Base-by-base conservation (phyloP, 2,113 vertebrate species). In the Empidonax traillii region DNA sequence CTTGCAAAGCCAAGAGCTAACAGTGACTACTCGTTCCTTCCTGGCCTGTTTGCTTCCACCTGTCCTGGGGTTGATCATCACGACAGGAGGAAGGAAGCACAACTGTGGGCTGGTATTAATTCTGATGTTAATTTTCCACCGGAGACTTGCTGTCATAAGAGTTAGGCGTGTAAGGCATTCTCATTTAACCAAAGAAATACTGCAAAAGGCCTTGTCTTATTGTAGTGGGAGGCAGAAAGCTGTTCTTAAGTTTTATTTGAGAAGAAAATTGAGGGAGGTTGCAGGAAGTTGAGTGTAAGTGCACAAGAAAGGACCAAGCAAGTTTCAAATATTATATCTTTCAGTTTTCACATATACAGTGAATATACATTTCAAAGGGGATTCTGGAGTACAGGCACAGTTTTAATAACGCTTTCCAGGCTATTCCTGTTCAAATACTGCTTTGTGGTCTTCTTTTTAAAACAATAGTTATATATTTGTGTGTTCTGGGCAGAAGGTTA, bases 161-260 rank as follows among this genome's bases (percentile, higher is more conserved):
- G 20, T 56, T 58, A 59, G 24, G 12, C 1, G 0, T 65, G 30
- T 55, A 25, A 63, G 39, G 46, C 15, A 28, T 94, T 96, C 76
- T 95, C 44, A 27, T 56, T 61, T 83, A 93, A 94, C 95, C 88
- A 95, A 96, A 96, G 94, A 95, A 94, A 85, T 74, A 77, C 69
- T 91, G 72, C 72, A 78, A 58, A 87, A 77, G 92, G 58, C 37
- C 80, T 94, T 89, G 79, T 77, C 49, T 83, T 76, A 37, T 3
- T 2, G 0, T 66, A 37, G 9, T 28, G 14, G 75, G 47, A 87
- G 49, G 28, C 44, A 73, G 93, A 65, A 91, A 39, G 39, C 55
- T 78, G 59, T 62, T 90, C 30, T 63, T 35, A 66, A 77, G 20
- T 90, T 51, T 84, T 71, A 35, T 73, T 71, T 86, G 52, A 86